phyloP scores from a whole-genome alignment of 2,797 vertebrate species.

The Muscicapa comitata region DNA sequence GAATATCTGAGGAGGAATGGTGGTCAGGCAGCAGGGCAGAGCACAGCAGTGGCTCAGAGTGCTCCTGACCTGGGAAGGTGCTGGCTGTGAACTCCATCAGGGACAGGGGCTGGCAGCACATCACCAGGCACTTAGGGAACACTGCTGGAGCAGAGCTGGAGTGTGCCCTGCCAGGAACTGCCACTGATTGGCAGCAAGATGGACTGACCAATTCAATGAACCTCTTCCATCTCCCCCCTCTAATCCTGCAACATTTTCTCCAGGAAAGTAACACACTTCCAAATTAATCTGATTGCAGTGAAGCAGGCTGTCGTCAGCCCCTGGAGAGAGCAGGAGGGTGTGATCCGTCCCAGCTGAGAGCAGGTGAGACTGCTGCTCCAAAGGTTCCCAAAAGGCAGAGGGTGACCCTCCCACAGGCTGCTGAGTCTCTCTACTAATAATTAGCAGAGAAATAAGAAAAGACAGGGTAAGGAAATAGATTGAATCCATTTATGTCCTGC shows the following conservation, averaged over 20 bases:
- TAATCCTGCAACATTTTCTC: slow-evolving; percentile 20
- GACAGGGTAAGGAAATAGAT: not conserved
- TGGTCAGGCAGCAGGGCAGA: rapidly evolving
- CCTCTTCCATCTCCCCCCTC: not conserved
- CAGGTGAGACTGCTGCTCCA: not conserved
- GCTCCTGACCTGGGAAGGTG: not conserved
- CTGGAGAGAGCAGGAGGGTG: not conserved
- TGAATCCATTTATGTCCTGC: not conserved
- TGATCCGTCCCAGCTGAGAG: not conserved
- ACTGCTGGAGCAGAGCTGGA: not conserved
- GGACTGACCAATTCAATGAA: not conserved
- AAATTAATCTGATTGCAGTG: slow-evolving; percentile 16
- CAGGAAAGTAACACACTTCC: not conserved
- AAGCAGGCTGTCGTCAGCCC: not conserved
- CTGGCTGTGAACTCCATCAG: not conserved
- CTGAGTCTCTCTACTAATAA: not conserved
- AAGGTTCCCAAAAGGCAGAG: not conserved
- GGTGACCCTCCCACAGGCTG: not conserved
- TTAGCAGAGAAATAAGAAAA: not conserved
- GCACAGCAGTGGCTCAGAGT: not conserved
- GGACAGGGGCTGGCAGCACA: not conserved
- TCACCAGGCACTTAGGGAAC: not conserved
- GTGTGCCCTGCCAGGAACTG: not conserved
- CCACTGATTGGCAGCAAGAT: not conserved
- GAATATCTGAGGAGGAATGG: not conserved